These are phyloP conservation scores for Drosophila nikananu DNA, from an alignment of 1,140 invertebrate species.

Conservation along the genomic window DNA sequence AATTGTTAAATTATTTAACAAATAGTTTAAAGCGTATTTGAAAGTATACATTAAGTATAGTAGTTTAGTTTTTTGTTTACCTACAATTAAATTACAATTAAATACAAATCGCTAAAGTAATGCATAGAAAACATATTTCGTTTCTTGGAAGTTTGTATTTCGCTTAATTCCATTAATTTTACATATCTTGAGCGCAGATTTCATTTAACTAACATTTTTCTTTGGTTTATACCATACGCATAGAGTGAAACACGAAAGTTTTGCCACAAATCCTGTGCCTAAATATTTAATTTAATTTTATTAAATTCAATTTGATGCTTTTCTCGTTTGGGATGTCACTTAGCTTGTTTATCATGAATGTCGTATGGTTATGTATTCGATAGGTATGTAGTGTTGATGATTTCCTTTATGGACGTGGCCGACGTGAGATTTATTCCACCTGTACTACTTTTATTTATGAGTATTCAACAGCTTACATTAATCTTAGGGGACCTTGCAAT, in stretches of 20 bases:
- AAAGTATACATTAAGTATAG: constrained; percentile 68
- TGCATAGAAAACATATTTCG: constrained; percentile 60
- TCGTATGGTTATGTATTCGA: constrained; percentile 24
- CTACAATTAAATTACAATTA: constrained; percentile 58
- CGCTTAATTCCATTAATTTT: constrained; percentile 43
- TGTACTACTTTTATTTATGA: constrained; percentile 28
- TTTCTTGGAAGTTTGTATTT: constrained; percentile 48
- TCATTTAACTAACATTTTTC: constrained; percentile 55
- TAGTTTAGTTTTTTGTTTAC: constrained; percentile 49
- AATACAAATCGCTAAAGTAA: constrained; percentile 73
- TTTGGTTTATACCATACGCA: constrained; percentile 35
- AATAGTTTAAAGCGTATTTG: constrained; percentile 69
- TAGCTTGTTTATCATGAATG: constrained; percentile 15
- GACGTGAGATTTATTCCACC: background rate
- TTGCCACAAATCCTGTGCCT: constrained; percentile 66
- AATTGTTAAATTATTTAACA: constrained; percentile 70
- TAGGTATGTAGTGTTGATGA: constrained; percentile 24
- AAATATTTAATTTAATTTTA: constrained; percentile 65
- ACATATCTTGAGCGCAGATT: constrained; percentile 58
- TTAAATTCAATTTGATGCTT: constrained; percentile 68
- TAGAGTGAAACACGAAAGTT: constrained; percentile 70
- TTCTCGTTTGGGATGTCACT: constrained; percentile 29
- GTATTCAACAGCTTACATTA: constrained; percentile 49
- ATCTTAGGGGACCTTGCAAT: constrained; percentile 22
- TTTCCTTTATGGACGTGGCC: background rate